These are phyloP conservation scores for Philaenus spumarius DNA, from an alignment of 1,140 invertebrate genomes.

Conservation along the genomic window DNA sequence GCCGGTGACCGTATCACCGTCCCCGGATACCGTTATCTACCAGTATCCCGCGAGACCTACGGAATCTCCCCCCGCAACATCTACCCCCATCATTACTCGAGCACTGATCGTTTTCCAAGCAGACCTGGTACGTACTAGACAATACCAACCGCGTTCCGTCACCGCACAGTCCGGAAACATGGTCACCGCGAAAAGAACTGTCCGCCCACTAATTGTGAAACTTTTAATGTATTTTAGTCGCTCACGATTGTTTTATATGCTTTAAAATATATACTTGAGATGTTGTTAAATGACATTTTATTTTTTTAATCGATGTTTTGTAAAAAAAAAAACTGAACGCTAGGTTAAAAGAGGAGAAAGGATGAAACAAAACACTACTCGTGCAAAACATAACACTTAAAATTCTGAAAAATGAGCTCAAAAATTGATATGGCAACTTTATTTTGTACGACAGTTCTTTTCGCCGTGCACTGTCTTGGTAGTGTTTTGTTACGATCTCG, in stretches of 20 bases:
- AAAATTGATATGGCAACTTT: not conserved
- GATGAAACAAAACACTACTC: slow-evolving; percentile 3
- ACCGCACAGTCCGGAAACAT: not conserved
- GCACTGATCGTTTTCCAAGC: slow-evolving; percentile 59
- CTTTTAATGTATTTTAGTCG: not conserved
- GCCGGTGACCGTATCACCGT: slow-evolving; percentile 74
- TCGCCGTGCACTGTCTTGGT: not conserved
- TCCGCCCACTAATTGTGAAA: not conserved
- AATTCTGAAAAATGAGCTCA: slow-evolving; percentile 5
- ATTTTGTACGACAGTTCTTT: not conserved
- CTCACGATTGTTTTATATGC: not conserved
- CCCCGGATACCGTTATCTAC: slow-evolving; percentile 81
- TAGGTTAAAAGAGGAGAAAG: too few relatives aligned
- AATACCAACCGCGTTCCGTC: not conserved
- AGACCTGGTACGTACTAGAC: slow-evolving; percentile 67
- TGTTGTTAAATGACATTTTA: too few relatives aligned
- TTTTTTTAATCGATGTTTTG: too few relatives aligned
- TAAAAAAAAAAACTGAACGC: too few relatives aligned
- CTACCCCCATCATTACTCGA: slow-evolving; percentile 76
- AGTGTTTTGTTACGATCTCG: slow-evolving; percentile 6
- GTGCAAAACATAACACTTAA: not conserved
- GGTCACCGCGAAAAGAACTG: slow-evolving; percentile 12
- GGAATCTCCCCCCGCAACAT: slow-evolving; percentile 78
- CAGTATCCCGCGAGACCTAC: slow-evolving; percentile 79
- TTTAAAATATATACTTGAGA: too few relatives aligned